Base-by-base conservation (phyloP, 2,113 vertebrate species). In the Gopherus flavomarginatus region DNA sequence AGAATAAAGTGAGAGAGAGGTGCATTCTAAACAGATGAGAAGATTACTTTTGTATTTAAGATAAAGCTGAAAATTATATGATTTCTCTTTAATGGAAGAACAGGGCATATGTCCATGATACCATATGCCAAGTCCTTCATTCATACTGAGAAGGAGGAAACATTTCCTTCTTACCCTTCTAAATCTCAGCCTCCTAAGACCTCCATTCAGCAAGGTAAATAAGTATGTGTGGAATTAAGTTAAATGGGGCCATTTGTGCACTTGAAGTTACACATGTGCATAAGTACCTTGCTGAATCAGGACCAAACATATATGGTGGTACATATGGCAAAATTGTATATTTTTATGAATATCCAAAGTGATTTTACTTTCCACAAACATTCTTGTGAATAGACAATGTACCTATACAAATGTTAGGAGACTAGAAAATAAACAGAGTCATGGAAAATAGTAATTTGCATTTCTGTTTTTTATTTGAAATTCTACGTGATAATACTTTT, bases 331-430 rank as follows among this genome's bases (percentile, higher is more conserved):
- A 80, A 82, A 72, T 52, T 81, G 14, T 22, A 17, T 27, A 19
- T 8, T 3, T 52, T 84, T 49, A 52, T 84, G 59, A 62, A 62
- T 62, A 62, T 62, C 84, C 14, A 84, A 92, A 89, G 52, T 1
- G 16, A 11, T 84, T 84, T 85, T 2, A 0, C 50, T 88, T 93
- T 88, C 44, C 3, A 35, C 50, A 44, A 26, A 16, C 91, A 62
- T 5, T 35, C 49, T 86, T 92, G 14, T 90, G 35, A 92, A 90
- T 82, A 77, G 54, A 94, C 84, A 88, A 52, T 12, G 90, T 85
- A 6, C 0, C n/a, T 31, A 29, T 29, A 57, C 79, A 81, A 35
- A 1, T 5, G 2, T 0, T n/a, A 78, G 47, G 29, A 4, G 44
- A 8, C 26, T 93, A 84, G 7, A 77, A 75, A 65, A 10, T 50